A percentile compares a stretch with the other conserved stretches of the same genome.
Evolutionary conservation across 37 sponge, comb jelly and placozoan species (phyloP).

Genomic region (Oscarella lobularis): DNA sequence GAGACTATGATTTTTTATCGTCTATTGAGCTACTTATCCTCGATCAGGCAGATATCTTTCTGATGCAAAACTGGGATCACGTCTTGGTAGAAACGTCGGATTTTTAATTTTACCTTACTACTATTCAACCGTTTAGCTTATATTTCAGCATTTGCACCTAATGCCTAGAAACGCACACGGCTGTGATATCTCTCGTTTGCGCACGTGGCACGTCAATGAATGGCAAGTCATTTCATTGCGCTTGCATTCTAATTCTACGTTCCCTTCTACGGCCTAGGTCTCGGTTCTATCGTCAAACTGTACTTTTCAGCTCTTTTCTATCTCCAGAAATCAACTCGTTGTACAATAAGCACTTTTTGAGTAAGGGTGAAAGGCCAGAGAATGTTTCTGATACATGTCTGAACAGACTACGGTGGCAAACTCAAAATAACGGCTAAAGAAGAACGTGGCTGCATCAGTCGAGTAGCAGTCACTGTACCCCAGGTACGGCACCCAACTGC

Average conservation of each 20-base stretch:
- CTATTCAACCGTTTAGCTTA: background rate
- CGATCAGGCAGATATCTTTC: slow-evolving; percentile 82
- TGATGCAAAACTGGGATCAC: slow-evolving; percentile 99
- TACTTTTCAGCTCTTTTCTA: slow-evolving; percentile 48
- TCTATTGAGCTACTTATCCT: slow-evolving; percentile 82
- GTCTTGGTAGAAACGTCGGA: slow-evolving; percentile 19
- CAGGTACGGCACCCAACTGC: no score
- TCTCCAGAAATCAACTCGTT: slow-evolving; percentile 76
- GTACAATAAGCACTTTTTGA: slow-evolving; percentile 36
- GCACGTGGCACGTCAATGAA: slow-evolving; percentile 69
- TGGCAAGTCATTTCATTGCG: no score
- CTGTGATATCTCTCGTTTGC: slow-evolving; percentile 70
- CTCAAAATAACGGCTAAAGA: background rate
- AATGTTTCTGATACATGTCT: no score
- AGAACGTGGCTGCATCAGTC: background rate
- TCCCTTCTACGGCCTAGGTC: no score
- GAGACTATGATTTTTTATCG: slow-evolving; percentile 90
- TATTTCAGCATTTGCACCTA: slow-evolving; percentile 20
- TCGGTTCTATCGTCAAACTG: slow-evolving; percentile 60
- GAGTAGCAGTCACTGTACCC: background rate
- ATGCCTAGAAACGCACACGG: slow-evolving; percentile 66
- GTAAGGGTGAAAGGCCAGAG: no score
- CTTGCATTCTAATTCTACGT: no score
- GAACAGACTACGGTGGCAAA: slow-evolving; percentile 9
- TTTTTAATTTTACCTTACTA: background rate